Base-by-base conservation (phyloP, 2,888 invertebrate species). In the Dicyrtoma fusca region DNA sequence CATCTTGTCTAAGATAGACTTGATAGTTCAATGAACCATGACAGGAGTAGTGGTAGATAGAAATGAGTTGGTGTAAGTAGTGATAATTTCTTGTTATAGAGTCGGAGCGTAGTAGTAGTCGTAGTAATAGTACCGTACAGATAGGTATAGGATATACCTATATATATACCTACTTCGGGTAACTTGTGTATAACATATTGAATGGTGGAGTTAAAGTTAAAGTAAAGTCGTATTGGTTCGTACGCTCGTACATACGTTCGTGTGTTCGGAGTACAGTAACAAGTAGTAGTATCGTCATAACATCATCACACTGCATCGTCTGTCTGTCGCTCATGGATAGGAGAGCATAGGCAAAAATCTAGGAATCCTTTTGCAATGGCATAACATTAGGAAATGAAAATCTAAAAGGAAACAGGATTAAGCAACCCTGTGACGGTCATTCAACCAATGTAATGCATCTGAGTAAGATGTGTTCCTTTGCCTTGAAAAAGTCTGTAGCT, bases 21-120 rank as follows among this genome's bases (percentile, higher is more conserved):
- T 45, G 76, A 76, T 78, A 73, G 78, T 78, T 78, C 78, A 78
- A 76, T 78, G 78, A 78, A 78, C 78, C 77, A 77, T 71, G 77
- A 73, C 74, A 75, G 72, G 69, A 66, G 66, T 47, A 66, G 51
- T 53, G 72, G 68, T 23, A 19, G 25, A 53, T 62, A 62, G 72
- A 62, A 68, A 47, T 71, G 73, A 69, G 71, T 69, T 45, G 62
- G 23, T 42, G 42, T 21, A 57, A 72, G 72, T 63, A 75, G 75
- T 61, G 73, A 66, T 75, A 68, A 76, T 69, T 64, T 64, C 69
- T 71, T 49, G 65, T 55, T 13, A 45, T 69, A 45, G 53, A 55
- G 42, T 42, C 45, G 1, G 25, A 23, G 21, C 34, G 34, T 34
- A 34, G 8, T 34, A 8, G 34, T 34, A 34, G 8, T 34, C 3